Evolutionary conservation across 2,797 vertebrate genomes (phyloP).

Genomic region (Hippopotamyrus pictus): DNA sequence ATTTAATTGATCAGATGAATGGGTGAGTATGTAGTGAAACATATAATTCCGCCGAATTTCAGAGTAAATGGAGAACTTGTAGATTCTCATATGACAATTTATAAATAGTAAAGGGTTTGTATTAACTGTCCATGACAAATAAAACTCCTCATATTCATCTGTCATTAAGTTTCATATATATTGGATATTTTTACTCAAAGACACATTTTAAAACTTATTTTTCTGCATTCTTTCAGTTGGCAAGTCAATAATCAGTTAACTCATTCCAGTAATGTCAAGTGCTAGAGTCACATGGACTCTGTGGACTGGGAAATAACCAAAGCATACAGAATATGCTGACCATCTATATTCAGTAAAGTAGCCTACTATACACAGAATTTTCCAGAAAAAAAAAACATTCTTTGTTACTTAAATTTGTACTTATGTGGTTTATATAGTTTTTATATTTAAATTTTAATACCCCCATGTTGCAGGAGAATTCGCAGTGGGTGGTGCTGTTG

Average conservation of each 20-base stretch:
- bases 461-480: neutral
- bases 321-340: neutral
- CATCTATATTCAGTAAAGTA: neutral
- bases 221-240: neutral
- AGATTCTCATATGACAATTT: neutral
- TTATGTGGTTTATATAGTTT: neutral
- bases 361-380: neutral
- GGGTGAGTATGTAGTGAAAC: neutral
- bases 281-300: neutral
- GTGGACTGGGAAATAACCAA: neutral
- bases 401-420: neutral
- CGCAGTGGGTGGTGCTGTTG: neutral
- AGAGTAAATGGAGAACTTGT: neutral
- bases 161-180: neutral
- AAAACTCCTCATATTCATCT: neutral
- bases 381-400: neutral
- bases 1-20: neutral
- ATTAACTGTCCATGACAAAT: neutral
- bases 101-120: neutral
- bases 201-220: neutral
- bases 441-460: neutral
- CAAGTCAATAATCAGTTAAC: neutral
- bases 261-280: neutral
- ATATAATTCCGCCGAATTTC: neutral
- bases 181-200: neutral